A percentile compares a stretch with the other conserved stretches of the same genome.
These are phyloP conservation scores for Herpetotheres cachinnans DNA, from an alignment of 2,113 vertebrate genomes.

Conservation along the genomic window DNA sequence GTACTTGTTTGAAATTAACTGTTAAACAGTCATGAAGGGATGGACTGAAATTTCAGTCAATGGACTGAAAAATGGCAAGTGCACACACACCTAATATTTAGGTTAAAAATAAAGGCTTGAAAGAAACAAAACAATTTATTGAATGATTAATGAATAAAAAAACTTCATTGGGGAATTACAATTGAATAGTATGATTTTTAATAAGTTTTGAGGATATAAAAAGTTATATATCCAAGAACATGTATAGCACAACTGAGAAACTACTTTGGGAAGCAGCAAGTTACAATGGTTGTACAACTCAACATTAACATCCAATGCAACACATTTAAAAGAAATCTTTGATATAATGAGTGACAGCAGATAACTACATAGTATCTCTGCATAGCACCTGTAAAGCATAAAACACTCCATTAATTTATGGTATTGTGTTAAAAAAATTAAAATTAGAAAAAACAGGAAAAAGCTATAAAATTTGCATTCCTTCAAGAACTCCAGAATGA, in stretches of 20 bases:
- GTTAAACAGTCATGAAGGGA: neutral
- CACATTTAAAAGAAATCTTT: neutral
- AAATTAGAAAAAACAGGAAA: neutral
- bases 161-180: neutral
- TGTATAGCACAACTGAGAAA: neutral
- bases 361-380: neutral
- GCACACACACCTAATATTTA: neutral
- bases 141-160: neutral
- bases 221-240: neutral
- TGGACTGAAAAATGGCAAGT: neutral
- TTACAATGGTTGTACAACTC: neutral
- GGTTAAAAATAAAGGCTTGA: neutral
- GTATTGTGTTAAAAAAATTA: neutral
- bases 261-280: neutral
- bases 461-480: neutral
- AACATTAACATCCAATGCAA: neutral
- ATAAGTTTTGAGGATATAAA: neutral
- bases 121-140: neutral
- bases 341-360: too few relatives aligned
- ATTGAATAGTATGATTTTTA: neutral
- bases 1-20: neutral
- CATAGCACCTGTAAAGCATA: neutral
- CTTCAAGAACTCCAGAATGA: neutral
- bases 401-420: neutral
- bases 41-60: too few relatives aligned